A percentile compares a stretch with the other conserved stretches of the same genome.
These are phyloP conservation scores for Antheraea assamensis DNA, from an alignment of 2,888 invertebrate genomes.

Conservation along the genomic window DNA sequence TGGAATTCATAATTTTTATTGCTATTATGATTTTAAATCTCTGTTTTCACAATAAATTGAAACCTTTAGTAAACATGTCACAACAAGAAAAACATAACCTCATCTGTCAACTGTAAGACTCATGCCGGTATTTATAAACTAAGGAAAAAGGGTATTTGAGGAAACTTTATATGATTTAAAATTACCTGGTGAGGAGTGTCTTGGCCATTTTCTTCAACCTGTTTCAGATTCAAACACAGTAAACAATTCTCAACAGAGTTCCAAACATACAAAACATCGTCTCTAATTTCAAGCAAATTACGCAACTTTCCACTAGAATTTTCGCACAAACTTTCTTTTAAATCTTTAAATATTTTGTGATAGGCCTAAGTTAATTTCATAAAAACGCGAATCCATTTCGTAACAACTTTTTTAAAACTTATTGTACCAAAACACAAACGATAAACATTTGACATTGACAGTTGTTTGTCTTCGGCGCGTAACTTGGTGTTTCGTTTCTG, in stretches of 20 bases:
- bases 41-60: not conserved
- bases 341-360: slow-evolving; percentile 83
- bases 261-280: slow-evolving; percentile 87
- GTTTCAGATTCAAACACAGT: slow-evolving; percentile 82
- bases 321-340: slow-evolving; percentile 80
- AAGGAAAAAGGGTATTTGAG: not conserved
- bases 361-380: slow-evolving; percentile 82
- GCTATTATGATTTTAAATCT: not conserved
- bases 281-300: slow-evolving; percentile 84
- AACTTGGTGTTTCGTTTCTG: slow-evolving; percentile 18
- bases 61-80: slow-evolving; percentile 33
- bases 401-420: slow-evolving; percentile 8
- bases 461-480: slow-evolving; percentile 32
- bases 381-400: slow-evolving; percentile 81
- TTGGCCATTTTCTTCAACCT: slow-evolving; percentile 72
- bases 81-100: slow-evolving; percentile 54
- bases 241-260: slow-evolving; percentile 84
- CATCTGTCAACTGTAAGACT: slow-evolving; percentile 29
- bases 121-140: slow-evolving; percentile 30
- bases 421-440: slow-evolving; percentile 42
- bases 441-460: slow-evolving; percentile 39
- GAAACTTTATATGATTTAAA: not conserved
- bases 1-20: not conserved
- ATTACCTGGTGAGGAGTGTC: slow-evolving; percentile 84
- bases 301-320: slow-evolving; percentile 79